phyloP scores from a whole-genome alignment of 2,888 invertebrate species.

The Eupithecia subumbrata region DNA sequence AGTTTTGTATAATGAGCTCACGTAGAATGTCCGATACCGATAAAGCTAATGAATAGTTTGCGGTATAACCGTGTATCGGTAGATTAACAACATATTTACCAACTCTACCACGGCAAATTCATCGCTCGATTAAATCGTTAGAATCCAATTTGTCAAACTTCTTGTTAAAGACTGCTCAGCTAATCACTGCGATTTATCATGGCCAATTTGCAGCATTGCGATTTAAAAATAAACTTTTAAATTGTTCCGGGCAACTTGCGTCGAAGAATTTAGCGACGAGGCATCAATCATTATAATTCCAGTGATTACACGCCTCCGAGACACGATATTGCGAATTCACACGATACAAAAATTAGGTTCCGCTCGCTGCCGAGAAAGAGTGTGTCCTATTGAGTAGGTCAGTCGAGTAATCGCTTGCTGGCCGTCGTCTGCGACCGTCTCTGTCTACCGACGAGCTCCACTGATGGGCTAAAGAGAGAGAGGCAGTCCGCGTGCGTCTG shows the following conservation, averaged over 20 bases:
- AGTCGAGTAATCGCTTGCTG: constrained; percentile 81
- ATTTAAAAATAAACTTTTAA: constrained; percentile 35
- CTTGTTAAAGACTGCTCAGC: constrained; percentile 38
- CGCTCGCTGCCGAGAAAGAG: constrained; percentile 84
- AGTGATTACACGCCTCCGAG: constrained; percentile 69
- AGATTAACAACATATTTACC: constrained; percentile 11
- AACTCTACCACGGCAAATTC: constrained; percentile 24
- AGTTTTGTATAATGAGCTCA: neutral
- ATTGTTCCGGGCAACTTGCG: constrained; percentile 38
- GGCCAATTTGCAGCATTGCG: constrained; percentile 37
- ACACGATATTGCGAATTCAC: constrained; percentile 72
- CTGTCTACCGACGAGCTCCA: constrained; percentile 46
- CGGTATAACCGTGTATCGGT: constrained; percentile 27
- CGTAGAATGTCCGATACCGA: constrained; percentile 2
- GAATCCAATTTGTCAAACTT: constrained; percentile 43
- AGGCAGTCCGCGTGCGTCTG: constrained; percentile 67
- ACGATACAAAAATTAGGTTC: constrained; percentile 82
- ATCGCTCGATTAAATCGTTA: constrained; percentile 27
- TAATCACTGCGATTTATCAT: constrained; percentile 39
- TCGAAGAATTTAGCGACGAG: constrained; percentile 47
- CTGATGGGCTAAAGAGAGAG: constrained; percentile 52
- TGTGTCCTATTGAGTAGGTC: constrained; percentile 82
- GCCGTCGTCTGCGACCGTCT: constrained; percentile 67
- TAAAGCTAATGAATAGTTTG: constrained; percentile 21
- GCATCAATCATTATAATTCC: constrained; percentile 51